phyloP scores from a whole-genome alignment of 2,888 invertebrate species.

The Patella depressa region DNA sequence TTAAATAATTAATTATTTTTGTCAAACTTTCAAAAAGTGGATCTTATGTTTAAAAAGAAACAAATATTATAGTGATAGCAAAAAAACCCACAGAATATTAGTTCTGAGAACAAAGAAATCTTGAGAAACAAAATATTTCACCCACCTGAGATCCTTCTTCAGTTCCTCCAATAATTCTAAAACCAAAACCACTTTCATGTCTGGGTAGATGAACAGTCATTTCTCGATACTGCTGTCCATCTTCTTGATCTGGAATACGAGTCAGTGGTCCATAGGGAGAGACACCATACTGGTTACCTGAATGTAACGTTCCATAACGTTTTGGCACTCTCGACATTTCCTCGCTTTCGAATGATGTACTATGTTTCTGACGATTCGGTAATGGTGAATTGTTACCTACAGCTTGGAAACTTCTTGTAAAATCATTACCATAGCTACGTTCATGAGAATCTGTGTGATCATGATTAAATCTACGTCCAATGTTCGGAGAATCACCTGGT shows the following conservation, averaged over 20 bases:
- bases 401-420: constrained; percentile 25
- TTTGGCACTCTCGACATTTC: constrained; percentile 68
- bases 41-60: too few relatives aligned
- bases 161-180: constrained; percentile 96
- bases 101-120: too few relatives aligned
- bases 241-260: constrained; percentile 40
- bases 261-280: constrained; percentile 38
- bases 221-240: constrained; percentile 72
- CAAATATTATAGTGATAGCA: too few relatives aligned
- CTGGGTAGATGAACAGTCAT: constrained; percentile 86
- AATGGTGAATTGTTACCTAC: constrained; percentile 43
- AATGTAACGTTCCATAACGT: constrained; percentile 44
- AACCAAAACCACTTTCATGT: constrained; percentile 96
- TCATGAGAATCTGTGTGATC: constrained; percentile 38
- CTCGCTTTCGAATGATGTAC: constrained; percentile 77
- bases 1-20: too few relatives aligned
- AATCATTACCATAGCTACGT: constrained; percentile 39
- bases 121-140: too few relatives aligned
- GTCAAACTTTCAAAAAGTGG: too few relatives aligned
- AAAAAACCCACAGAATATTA: too few relatives aligned
- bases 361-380: constrained; percentile 70
- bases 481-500: constrained; percentile 38
- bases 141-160: constrained; percentile 93
- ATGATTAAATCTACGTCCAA: constrained; percentile 33
- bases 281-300: constrained; percentile 45